Base-by-base conservation (phyloP, 2,888 invertebrate genomes). In the Parnassius orleans region DNA sequence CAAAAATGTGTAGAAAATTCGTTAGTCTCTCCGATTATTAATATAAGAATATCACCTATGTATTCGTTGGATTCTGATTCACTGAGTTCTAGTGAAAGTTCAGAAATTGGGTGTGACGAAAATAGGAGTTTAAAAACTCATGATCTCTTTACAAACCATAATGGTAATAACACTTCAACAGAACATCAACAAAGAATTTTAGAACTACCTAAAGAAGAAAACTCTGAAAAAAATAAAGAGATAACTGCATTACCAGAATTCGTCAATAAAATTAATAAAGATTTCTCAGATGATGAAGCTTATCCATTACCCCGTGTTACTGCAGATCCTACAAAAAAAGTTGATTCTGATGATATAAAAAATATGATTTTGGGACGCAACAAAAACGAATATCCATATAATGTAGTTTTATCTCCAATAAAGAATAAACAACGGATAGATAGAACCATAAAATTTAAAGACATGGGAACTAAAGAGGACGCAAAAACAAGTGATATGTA, bases 111-210 rank as follows among this genome's bases (percentile, higher is more conserved):
- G 41, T 14, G 15, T 48, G 60, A 52, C 19, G 63, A 65, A 54
- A 70, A 71, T 15, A 69, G 61, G 62, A 33, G 75, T 70, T 67
- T 72, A 7, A 83, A 87, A 50, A 92, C 93, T 19, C 93, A 94
- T 10, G 94, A 94, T 81, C 80, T 93, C 64, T 80, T 94, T 62
- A 93, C 92, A 58, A 93, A 93, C 72, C 93, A 94, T 72, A 93
- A 87, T 71, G 86, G 87, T 14, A 73, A 84, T 56, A 92, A 92
- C 64, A 74, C 65, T 60, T 69, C 65, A 64, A 60, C 72, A 68
- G 66, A 70, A 64, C 11, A 75, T 73, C 51, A 74, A 78, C 24
- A 15, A 63, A 67, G 65, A n/a, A 65, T 66, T 42, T 33, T 71
- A 59, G 57, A 71, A 9, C 60, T 48, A 50, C 52, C 52, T 60